Percentiles rank a stretch among this genome's conserved stretches.
Conservation (phyloP, 2,797 vertebrate genomes). For the Perdix hodgsoniae region DNA sequence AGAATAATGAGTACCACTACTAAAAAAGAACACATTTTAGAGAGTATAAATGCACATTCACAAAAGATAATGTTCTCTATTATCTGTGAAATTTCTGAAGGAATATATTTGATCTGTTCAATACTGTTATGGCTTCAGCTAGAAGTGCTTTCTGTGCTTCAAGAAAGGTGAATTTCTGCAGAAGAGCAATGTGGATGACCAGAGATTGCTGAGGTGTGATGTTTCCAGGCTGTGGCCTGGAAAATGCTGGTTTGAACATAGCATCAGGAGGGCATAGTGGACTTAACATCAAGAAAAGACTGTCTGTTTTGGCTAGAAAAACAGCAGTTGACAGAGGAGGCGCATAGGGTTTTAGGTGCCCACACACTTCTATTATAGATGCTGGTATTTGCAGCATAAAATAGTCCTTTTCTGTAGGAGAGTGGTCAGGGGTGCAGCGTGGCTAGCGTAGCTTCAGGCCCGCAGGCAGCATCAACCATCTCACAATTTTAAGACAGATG, state of each 20-base stretch:
- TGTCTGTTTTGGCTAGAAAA: neutral
- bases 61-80: accelerated
- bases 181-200: neutral
- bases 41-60: accelerated
- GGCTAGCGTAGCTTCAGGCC: accelerated
- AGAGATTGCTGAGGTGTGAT: neutral
- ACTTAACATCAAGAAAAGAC: neutral
- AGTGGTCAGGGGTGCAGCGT: accelerated
- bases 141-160: neutral
- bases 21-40: neutral
- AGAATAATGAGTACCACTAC: neutral
- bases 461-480: too few species aligned
- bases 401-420: accelerated
- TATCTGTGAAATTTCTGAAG: too few species aligned
- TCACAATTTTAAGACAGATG: neutral
- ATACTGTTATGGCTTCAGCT: neutral
- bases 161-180: neutral
- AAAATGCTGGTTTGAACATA: neutral
- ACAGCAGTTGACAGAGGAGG: neutral
- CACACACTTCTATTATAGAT: neutral
- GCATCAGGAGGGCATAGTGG: neutral
- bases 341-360: neutral
- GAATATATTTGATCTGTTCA: too few species aligned
- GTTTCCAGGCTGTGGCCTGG: too few species aligned
- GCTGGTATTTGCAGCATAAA: neutral